Evolutionary conservation across 2,888 invertebrate species (phyloP), one percentile per base, ranked within the genome.

Genomic region (Aricia artaxerxes): DNA sequence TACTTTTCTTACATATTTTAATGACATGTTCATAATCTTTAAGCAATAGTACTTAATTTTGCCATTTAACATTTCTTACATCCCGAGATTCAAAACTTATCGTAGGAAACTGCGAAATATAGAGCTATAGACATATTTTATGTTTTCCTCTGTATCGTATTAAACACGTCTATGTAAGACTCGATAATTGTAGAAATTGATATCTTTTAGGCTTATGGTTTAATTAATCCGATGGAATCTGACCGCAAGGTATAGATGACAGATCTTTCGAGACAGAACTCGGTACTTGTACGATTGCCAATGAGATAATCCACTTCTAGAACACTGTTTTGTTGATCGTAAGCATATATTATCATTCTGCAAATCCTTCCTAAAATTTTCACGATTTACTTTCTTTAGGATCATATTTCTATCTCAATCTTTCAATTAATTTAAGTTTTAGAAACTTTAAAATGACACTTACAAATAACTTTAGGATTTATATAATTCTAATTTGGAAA

Each of bases 221-320:
- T 69, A 69, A 38, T 69, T 38, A 69, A 69, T 69, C 16, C 35
- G 35, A 69, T 35, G 69, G 69, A 69, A 69, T 38, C 69, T 16
- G 69, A 69, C 69, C 69, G 69, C 69, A 69, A 35, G 35, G 35
- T 69, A 69, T 69, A n/a, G n/a, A n/a, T n/a, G n/a, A n/a, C n/a
- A 35, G 35, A 69, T 69, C 69, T 69, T 69, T 69, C 35, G 69
- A 69, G 69, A 69, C 35, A 69, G 69, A 69, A 69, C 69, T 69
- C 69, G 24, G 69, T 35, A 69, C 35, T 69, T 69, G 69, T 69
- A 38, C 13, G 69, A 35, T 69, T 69, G 69, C 69, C 35, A 69
- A 69, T 35, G 1, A 35, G 69, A 69, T 69, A 16, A 13, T 69
- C 35, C 69, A 69, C 69, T 13, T 69, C 69, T 69, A 38, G 69